Conservation (phyloP, 2,888 invertebrate genomes). For the Torymus tubicola region DNA sequence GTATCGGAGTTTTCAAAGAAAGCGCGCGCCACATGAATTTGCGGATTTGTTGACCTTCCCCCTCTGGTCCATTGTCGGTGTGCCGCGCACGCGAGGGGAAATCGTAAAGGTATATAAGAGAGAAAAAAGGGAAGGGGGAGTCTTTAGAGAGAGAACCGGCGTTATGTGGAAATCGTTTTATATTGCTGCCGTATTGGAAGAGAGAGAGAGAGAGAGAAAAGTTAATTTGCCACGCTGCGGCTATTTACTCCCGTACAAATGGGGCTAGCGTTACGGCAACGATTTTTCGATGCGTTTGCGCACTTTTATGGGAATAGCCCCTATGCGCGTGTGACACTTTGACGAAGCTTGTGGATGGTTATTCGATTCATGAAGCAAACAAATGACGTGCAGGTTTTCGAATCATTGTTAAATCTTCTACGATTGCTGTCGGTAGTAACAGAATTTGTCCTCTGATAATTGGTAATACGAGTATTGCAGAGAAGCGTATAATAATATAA, state of each 20-base stretch:
- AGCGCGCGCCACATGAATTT: conserved; percentile 29
- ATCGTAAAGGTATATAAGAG: conserved; percentile 33
- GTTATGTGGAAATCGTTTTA: conserved; percentile 31
- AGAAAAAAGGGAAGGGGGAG: not conserved
- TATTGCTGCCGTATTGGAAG: not conserved
- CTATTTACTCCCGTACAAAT: conserved; percentile 1
- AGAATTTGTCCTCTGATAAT: too few relatives aligned
- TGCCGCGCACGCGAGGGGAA: conserved; percentile 7
- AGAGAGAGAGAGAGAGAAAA: not conserved
- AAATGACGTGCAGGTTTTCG: too few relatives aligned
- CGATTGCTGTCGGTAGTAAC: too few relatives aligned
- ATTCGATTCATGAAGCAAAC: too few relatives aligned
- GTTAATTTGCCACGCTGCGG: conserved; percentile 28
- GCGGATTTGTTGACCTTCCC: conserved; percentile 43
- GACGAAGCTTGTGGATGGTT: too few relatives aligned
- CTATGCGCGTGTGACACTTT: too few relatives aligned
- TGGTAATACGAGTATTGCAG: too few relatives aligned
- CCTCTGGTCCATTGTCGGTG: not conserved
- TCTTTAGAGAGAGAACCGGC: not conserved
- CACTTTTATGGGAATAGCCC: not conserved
- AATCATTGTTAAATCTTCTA: too few relatives aligned
- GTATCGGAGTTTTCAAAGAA: conserved; percentile 36
- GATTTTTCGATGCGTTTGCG: conserved; percentile 14
- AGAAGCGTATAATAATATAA: too few relatives aligned
- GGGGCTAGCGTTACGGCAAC: conserved; percentile 3